Evolutionary conservation across 2,113 vertebrate species (phyloP).

Genomic region (Rattus rattus): DNA sequence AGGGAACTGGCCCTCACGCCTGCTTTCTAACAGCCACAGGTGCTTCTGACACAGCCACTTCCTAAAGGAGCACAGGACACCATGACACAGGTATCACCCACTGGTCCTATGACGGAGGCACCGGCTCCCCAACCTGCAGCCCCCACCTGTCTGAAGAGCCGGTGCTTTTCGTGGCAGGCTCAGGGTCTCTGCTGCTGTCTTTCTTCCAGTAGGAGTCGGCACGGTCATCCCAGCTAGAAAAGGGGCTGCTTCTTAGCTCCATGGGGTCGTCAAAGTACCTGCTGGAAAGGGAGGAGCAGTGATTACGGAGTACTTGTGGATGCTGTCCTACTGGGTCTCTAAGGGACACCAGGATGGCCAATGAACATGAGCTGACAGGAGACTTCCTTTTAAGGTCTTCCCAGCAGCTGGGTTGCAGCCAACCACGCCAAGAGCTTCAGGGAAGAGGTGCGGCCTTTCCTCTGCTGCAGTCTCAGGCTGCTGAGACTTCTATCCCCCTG

Average conservation of each 20-base stretch:
- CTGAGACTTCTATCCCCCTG: neutral
- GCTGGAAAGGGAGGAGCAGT: neutral
- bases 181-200: slow-evolving; percentile 87
- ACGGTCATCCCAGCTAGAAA: slow-evolving; percentile 90
- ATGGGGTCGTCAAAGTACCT: slow-evolving; percentile 89
- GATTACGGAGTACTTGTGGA: neutral
- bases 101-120: accelerated
- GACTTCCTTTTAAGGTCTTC: neutral
- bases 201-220: slow-evolving; percentile 90
- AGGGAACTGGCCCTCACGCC: neutral
- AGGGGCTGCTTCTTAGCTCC: slow-evolving; percentile 86
- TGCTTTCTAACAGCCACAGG: neutral
- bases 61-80: neutral
- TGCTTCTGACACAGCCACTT: neutral
- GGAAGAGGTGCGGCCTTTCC: neutral
- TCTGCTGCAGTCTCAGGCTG: neutral
- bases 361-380: accelerated
- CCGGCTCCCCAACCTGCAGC: accelerated
- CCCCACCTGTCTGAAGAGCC: slow-evolving; percentile 90
- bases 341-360: neutral
- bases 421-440: accelerated
- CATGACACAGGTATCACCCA: neutral
- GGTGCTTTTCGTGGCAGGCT: slow-evolving; percentile 85
- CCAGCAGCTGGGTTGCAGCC: accelerated
- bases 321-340: neutral